Percentiles rank a stretch among this genome's conserved stretches.
Evolutionary conservation across 2,113 vertebrate genomes (phyloP).

Genomic region (Epinephelus fuscoguttatus): DNA sequence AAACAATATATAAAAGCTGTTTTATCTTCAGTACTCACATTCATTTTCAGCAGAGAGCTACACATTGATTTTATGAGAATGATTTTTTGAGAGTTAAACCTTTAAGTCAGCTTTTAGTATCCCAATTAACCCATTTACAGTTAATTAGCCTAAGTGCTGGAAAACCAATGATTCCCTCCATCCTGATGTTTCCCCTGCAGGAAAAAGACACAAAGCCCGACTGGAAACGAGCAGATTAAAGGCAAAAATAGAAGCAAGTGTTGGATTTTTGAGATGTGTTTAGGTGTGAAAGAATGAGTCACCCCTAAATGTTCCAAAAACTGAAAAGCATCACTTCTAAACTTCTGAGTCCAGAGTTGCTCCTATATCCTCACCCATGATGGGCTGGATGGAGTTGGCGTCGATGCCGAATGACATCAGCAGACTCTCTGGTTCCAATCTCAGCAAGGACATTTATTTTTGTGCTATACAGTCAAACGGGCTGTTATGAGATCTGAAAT

Average conservation of each 20-base stretch:
- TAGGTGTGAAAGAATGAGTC: conserved; percentile 61
- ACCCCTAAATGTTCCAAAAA: conserved; percentile 38
- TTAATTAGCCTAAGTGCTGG: conserved; percentile 30
- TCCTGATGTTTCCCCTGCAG: conserved; percentile 11
- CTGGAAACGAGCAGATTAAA: conserved; percentile 59
- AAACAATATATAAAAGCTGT: background rate
- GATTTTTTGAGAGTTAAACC: conserved; percentile 18
- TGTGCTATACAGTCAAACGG: conserved; percentile 17
- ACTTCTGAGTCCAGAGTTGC: conserved; percentile 4
- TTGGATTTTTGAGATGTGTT: conserved; percentile 29
- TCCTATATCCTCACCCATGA: conserved; percentile 27
- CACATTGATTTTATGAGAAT: conserved; percentile 38
- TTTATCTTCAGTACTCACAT: background rate
- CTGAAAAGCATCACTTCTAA: conserved; percentile 22
- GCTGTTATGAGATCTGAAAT: conserved; percentile 42
- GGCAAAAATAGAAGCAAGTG: conserved; percentile 27
- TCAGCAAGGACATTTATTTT: conserved; percentile 47
- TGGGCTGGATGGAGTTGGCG: conserved; percentile 49
- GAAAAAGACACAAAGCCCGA: conserved; percentile 51
- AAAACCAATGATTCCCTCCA: conserved; percentile 40
- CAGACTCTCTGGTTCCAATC: conserved; percentile 66
- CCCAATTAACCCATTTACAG: conserved; percentile 37
- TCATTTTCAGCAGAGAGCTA: background rate
- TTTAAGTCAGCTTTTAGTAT: conserved; percentile 7
- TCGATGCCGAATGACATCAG: conserved; percentile 67